Conservation (phyloP, 2,113 vertebrate genomes). For the Podarcis cretensis region DNA sequence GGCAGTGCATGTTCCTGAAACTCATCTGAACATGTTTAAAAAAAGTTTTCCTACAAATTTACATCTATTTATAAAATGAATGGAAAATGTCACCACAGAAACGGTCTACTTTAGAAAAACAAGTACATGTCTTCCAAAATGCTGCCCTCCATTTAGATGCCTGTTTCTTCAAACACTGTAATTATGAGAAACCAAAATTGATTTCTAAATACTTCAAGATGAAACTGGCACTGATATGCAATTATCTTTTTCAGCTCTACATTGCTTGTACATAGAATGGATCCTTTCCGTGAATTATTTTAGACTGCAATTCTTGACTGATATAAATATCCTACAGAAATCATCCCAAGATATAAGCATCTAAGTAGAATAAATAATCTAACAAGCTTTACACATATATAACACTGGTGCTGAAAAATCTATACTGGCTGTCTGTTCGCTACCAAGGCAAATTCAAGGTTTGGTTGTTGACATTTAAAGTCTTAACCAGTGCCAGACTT, state of each 20-base stretch:
- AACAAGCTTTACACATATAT: constrained; percentile 26
- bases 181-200: constrained; percentile 75
- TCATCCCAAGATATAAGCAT: constrained; percentile 11
- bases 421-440: no score
- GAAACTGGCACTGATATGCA: constrained; percentile 67
- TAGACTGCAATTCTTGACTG: constrained; percentile 28
- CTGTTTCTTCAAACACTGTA: constrained; percentile 68
- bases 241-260: constrained; percentile 66
- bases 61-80: constrained; percentile 75
- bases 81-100: constrained; percentile 76
- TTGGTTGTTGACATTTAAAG: no score
- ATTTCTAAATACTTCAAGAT: constrained; percentile 77
- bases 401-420: no score
- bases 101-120: constrained; percentile 74
- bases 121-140: constrained; percentile 69
- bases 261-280: constrained; percentile 58
- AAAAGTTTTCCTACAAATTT: constrained; percentile 70
- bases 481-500: no score
- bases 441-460: no score
- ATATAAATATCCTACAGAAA: constrained; percentile 33
- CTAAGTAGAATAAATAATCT: constrained; percentile 16
- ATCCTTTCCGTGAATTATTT: constrained; percentile 52
- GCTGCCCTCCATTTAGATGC: constrained; percentile 71
- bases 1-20: constrained; percentile 61
- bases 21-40: constrained; percentile 69